A percentile compares a stretch with the other conserved stretches of the same genome.
These are phyloP conservation scores for Tautogolabrus adspersus DNA, from an alignment of 2,113 vertebrate species.

Conservation along the genomic window DNA sequence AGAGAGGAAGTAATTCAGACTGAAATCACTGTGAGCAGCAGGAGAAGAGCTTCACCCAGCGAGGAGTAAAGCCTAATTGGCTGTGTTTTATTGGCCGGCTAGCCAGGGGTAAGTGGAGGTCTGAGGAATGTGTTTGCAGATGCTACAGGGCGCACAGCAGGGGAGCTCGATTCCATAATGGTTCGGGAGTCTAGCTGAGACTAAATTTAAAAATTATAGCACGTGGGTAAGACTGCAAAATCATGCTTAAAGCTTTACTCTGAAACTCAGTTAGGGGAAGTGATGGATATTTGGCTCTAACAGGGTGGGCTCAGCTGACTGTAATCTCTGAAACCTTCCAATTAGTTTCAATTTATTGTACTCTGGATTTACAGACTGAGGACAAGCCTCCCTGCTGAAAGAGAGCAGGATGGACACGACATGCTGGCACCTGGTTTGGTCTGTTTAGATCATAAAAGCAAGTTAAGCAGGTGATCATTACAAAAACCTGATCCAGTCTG, in stretches of 20 bases:
- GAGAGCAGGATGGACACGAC: slow-evolving; percentile 4
- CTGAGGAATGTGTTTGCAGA: slow-evolving; percentile 72
- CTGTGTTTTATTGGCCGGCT: slow-evolving; percentile 68
- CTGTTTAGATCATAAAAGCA: slow-evolving; percentile 18
- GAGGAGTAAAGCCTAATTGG: slow-evolving; percentile 68
- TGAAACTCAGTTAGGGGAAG: slow-evolving; percentile 38
- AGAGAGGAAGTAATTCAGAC: slow-evolving; percentile 69
- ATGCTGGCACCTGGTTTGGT: slow-evolving; percentile 16
- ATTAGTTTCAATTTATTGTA: slow-evolving; percentile 69
- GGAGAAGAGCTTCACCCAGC: slow-evolving; percentile 64
- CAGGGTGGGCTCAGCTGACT: slow-evolving; percentile 47
- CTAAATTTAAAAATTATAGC: slow-evolving; percentile 49
- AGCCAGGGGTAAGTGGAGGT: slow-evolving; percentile 64
- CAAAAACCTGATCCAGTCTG: slow-evolving; percentile 3
- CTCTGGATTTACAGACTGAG: slow-evolving; percentile 59
- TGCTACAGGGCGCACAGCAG: slow-evolving; percentile 55
- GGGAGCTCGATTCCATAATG: slow-evolving; percentile 53
- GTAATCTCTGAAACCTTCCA: slow-evolving; percentile 59
- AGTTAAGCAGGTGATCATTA: slow-evolving; percentile 27
- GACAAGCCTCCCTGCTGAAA: slow-evolving; percentile 45
- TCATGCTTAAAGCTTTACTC: slow-evolving; percentile 23
- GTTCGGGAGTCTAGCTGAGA: slow-evolving; percentile 38
- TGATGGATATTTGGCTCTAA: slow-evolving; percentile 57
- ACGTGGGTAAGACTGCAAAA: slow-evolving; percentile 38
- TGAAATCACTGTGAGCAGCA: slow-evolving; percentile 65